phyloP scores from a whole-genome alignment of 2,797 vertebrate species.

The Bradypus variegatus region DNA sequence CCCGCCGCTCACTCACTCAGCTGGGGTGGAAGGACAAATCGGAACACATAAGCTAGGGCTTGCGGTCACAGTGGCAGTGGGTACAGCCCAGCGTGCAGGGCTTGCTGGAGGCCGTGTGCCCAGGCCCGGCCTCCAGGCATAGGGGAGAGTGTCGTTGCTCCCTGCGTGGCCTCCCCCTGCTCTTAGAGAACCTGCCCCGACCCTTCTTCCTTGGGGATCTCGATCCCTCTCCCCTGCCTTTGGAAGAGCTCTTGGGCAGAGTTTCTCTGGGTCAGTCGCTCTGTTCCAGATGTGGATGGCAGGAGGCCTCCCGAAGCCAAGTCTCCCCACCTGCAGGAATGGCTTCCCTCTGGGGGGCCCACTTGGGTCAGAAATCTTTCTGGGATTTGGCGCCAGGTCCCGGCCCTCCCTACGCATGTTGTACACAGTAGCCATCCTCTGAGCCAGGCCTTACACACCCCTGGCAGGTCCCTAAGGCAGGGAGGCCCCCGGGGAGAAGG shows the following conservation, averaged over 20 bases:
- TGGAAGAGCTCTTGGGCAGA: background rate
- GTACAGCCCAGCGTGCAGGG: background rate
- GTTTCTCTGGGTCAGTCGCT: background rate
- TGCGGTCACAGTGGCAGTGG: accelerated
- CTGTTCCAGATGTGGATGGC: background rate
- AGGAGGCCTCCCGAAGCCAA: background rate
- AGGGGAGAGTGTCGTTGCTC: background rate
- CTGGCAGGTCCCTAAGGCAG: background rate
- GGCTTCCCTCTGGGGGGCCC: background rate
- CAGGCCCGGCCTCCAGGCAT: accelerated
- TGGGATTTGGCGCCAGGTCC: background rate
- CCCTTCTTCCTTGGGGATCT: background rate
- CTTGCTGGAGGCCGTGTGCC: background rate
- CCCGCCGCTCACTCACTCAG: background rate
- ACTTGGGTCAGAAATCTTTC: background rate
- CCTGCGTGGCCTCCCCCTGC: background rate
- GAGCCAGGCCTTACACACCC: background rate
- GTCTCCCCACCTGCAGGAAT: background rate
- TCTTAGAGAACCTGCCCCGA: background rate
- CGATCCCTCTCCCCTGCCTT: background rate
- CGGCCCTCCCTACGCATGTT: background rate
- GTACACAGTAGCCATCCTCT: background rate
- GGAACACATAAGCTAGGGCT: background rate
- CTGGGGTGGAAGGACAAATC: background rate
- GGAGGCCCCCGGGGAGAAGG: background rate